Base-by-base conservation (phyloP, 2,888 invertebrate species). In the Anticlea derivata region DNA sequence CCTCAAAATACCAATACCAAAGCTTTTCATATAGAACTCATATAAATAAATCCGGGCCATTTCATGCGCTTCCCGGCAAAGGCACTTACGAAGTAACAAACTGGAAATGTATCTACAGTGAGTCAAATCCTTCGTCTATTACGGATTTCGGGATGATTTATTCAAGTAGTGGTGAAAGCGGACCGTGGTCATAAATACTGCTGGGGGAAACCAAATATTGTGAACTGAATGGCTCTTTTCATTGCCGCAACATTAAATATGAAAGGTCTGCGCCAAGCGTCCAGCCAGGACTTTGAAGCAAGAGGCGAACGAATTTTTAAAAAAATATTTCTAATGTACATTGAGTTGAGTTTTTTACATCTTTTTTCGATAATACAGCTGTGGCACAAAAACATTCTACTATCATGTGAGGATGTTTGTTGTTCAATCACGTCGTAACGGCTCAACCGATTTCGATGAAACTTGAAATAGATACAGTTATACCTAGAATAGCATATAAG, bases 211-310 rank as follows among this genome's bases (percentile, higher is more conserved):
- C 59, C 55, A 57, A 68, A 68, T 63, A 66, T 66, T 59, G 54
- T 64, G 64, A 58, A 63, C 50, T 64, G 65, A 67, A 67, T 68
- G 20, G 56, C 46, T 51, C 55, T 65, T 68, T 69, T 67, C 64
- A 67, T 56, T 54, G 57, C 67, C 62, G 70, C 72, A 68, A 66
- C 64, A 73, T 77, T 74, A 75, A 78, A 75, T 73, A 77, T 77
- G 65, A 73, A 75, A 72, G 53, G 56, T 11, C 4, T 56, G 54
- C 57, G 45, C 50, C 70, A 64, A 66, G 66, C 44, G 62, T 63
- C 65, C 62, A 45, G 35, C 26, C 29, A 27, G 11, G 20, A 17
- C 10, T 23, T 37, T 30, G 38, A 46, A 17, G 10, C 22, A n/a
- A 11, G 24, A 44, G 11, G 29, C 26, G 7, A 17, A 4, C 17